A percentile compares a stretch with the other conserved stretches of the same genome.
phyloP scores from a whole-genome alignment of 1,140 invertebrate genomes.

The Meloidogyne floridensis region DNA sequence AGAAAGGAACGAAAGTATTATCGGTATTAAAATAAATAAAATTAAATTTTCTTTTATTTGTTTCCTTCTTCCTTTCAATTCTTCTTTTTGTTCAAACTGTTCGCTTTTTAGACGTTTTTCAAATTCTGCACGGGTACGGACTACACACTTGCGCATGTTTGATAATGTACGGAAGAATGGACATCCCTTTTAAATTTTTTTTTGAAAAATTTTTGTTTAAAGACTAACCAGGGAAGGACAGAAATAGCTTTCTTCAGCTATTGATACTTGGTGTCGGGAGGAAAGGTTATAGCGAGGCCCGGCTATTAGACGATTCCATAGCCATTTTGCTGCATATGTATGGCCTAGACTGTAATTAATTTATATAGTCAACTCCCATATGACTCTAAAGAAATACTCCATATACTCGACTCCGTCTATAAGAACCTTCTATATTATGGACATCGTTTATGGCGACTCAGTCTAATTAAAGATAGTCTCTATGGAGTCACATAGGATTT shows the following conservation, averaged over 20 bases:
- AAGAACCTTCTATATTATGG: too few relatives aligned
- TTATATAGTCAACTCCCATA: too few relatives aligned
- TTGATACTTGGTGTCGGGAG: slow-evolving; percentile 3
- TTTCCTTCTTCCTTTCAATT: background rate
- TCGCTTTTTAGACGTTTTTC: slow-evolving; percentile 1
- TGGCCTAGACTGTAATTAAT: slow-evolving; percentile 37
- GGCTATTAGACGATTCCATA: slow-evolving; percentile 63
- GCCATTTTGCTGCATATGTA: slow-evolving; percentile 64
- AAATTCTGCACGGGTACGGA: background rate
- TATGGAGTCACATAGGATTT: too few relatives aligned
- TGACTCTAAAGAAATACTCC: too few relatives aligned
- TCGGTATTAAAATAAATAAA: background rate
- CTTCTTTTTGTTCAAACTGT: background rate
- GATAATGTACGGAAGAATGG: background rate
- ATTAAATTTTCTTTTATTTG: background rate
- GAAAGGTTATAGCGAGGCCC: slow-evolving; percentile 61
- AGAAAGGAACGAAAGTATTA: background rate
- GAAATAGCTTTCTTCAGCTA: slow-evolving; percentile 58
- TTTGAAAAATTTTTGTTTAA: too few relatives aligned
- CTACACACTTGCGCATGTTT: background rate
- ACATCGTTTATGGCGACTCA: too few relatives aligned
- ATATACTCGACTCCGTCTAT: too few relatives aligned
- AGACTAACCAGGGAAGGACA: slow-evolving; percentile 45
- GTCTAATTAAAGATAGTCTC: too few relatives aligned
- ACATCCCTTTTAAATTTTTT: background rate